Evolutionary conservation across 2,113 vertebrate genomes (phyloP).

Genomic region (Lophotis ruficrista): DNA sequence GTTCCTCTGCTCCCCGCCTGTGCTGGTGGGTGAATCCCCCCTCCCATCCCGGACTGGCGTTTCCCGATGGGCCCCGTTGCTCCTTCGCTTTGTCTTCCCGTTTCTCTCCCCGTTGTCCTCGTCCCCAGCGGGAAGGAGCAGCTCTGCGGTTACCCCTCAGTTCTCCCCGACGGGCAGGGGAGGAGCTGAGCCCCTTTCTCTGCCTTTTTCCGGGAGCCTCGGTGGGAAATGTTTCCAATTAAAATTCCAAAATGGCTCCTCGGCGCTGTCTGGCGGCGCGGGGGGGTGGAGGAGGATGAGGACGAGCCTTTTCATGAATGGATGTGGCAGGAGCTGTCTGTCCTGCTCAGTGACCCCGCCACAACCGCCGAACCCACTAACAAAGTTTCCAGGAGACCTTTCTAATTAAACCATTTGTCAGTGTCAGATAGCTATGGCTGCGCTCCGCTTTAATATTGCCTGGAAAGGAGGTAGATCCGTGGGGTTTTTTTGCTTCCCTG

Average conservation of each 20-base stretch:
- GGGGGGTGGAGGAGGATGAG: slow-evolving; percentile 63
- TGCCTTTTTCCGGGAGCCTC: slow-evolving; percentile 20
- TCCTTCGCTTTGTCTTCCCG: background rate
- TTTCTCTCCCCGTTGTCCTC: background rate
- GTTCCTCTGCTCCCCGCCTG: too few species aligned
- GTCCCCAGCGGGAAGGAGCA: background rate
- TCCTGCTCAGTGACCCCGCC: slow-evolving; percentile 56
- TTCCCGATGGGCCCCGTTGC: background rate
- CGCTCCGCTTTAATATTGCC: background rate
- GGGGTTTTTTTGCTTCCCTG: background rate
- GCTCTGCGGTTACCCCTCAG: background rate
- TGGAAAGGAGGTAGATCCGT: background rate
- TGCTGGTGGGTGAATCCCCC: background rate
- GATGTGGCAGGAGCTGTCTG: slow-evolving; percentile 68
- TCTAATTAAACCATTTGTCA: slow-evolving; percentile 61
- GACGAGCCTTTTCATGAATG: slow-evolving; percentile 82
- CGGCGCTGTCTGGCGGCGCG: slow-evolving; percentile 79
- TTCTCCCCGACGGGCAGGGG: background rate
- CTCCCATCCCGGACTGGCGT: background rate
- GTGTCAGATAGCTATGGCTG: background rate
- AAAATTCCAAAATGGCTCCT: slow-evolving; percentile 89
- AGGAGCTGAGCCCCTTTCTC: slow-evolving; percentile 19
- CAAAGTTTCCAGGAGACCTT: slow-evolving; percentile 54
- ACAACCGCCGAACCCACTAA: slow-evolving; percentile 31
- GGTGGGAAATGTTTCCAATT: slow-evolving; percentile 86